Percentiles rank a stretch among this genome's conserved stretches.
Evolutionary conservation across 2,113 vertebrate species (phyloP).

Genomic region (Spilogale gracilis): DNA sequence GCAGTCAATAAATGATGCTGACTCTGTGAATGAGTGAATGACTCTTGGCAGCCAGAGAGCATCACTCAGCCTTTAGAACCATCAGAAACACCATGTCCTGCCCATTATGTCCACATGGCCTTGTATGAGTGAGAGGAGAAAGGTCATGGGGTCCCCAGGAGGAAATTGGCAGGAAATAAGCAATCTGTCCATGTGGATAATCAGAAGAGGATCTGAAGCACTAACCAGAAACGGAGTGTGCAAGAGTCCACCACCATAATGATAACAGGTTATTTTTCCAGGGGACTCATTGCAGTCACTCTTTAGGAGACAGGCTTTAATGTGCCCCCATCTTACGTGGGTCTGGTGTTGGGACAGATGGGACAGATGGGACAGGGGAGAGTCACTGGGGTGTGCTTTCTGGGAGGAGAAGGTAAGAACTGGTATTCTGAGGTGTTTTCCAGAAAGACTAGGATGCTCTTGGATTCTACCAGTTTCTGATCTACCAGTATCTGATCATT

Average conservation of each 20-base stretch:
- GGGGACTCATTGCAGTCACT: background rate
- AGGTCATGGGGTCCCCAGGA: background rate
- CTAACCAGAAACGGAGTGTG: background rate
- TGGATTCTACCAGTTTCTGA: background rate
- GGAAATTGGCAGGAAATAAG: background rate
- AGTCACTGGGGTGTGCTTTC: background rate
- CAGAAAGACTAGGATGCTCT: background rate
- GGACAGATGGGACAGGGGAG: background rate
- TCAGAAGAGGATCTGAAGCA: background rate
- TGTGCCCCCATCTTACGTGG: background rate
- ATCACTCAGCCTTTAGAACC: background rate
- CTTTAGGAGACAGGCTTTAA: background rate
- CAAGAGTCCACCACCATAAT: background rate
- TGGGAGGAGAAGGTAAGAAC: background rate
- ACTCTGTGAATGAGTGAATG: background rate
- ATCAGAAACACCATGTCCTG: background rate
- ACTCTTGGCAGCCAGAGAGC: background rate
- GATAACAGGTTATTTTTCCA: background rate
- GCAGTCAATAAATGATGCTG: background rate
- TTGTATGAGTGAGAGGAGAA: background rate
- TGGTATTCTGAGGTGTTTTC: background rate
- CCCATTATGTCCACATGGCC: background rate
- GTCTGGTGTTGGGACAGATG: background rate
- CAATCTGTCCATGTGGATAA: background rate
- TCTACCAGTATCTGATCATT: background rate